phyloP scores from a whole-genome alignment of 2,113 vertebrate species.

The Paracanthobrama guichenoti region DNA sequence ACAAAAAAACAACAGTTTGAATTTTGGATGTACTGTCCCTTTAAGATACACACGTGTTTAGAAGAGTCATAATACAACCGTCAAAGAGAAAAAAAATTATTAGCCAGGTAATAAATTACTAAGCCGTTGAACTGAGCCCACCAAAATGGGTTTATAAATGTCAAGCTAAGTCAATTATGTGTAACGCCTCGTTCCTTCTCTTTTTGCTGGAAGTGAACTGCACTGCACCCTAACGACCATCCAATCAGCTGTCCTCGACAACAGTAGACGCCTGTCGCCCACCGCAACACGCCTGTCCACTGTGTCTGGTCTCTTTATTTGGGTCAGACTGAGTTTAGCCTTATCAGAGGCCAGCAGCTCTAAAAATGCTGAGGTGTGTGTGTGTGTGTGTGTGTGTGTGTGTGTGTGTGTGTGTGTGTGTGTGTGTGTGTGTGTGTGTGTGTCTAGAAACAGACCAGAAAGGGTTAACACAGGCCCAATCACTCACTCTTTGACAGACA shows the following conservation, averaged over 20 bases:
- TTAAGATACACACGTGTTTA: background rate
- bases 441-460: conserved; percentile 63
- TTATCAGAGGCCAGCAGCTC: conserved; percentile 72
- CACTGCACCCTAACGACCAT: background rate
- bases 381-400: conserved; percentile 34
- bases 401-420: background rate
- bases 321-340: conserved; percentile 66
- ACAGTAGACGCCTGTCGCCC: conserved; percentile 28
- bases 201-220: background rate
- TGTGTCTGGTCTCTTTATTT: conserved; percentile 66
- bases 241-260: conserved; percentile 27
- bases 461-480: conserved; percentile 73
- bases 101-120: background rate
- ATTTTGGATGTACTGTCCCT: background rate
- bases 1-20: no score
- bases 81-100: background rate
- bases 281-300: conserved; percentile 60
- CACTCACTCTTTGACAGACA: conserved; percentile 60
- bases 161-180: background rate
- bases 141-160: background rate
- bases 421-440: conserved; percentile 40
- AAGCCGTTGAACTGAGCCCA: background rate
- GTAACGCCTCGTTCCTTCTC: background rate
- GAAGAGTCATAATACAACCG: background rate
- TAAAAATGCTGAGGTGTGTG: conserved; percentile 31